phyloP scores from a whole-genome alignment of 1,140 invertebrate genomes.

The Dendroctonus ponderosae region DNA sequence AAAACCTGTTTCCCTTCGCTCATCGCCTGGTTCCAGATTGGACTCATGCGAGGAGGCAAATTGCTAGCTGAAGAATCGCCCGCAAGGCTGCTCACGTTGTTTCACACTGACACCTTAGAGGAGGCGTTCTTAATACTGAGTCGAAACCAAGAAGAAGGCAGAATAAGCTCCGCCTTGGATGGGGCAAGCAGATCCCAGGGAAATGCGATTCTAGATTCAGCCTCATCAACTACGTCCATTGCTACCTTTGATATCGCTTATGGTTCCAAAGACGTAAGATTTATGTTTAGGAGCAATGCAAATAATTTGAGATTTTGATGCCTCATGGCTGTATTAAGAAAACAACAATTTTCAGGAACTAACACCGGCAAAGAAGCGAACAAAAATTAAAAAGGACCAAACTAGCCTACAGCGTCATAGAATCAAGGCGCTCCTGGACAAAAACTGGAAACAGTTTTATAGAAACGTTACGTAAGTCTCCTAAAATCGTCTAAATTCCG shows the following conservation, averaged over 20 bases:
- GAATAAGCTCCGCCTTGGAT: conserved; percentile 16
- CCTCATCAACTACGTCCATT: conserved; percentile 27
- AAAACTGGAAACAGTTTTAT: conserved; percentile 45
- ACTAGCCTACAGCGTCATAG: conserved; percentile 33
- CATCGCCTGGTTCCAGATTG: conserved; percentile 63
- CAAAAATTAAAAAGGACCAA: conserved; percentile 29
- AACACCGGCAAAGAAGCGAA: conserved; percentile 24
- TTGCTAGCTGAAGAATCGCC: conserved; percentile 85
- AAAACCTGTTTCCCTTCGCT: not conserved
- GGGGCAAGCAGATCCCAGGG: conserved; percentile 12
- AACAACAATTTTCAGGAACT: conserved; percentile 17
- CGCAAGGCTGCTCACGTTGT: conserved; percentile 60
- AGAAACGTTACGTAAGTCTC: conserved; percentile 38
- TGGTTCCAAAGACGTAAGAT: conserved; percentile 35
- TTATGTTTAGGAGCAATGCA: not conserved
- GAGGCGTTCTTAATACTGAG: conserved; percentile 73
- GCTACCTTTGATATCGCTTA: conserved; percentile 28
- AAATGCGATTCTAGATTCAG: conserved; percentile 3
- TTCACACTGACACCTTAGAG: conserved; percentile 66
- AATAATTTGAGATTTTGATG: not conserved
- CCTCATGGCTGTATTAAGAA: not conserved
- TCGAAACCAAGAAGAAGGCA: conserved; percentile 57
- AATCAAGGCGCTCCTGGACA: conserved; percentile 40
- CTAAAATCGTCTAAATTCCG: not conserved
- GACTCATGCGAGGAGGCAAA: conserved; percentile 81